Evolutionary conservation across 2,113 vertebrate genomes (phyloP).

Genomic region (Prolemur simus): DNA sequence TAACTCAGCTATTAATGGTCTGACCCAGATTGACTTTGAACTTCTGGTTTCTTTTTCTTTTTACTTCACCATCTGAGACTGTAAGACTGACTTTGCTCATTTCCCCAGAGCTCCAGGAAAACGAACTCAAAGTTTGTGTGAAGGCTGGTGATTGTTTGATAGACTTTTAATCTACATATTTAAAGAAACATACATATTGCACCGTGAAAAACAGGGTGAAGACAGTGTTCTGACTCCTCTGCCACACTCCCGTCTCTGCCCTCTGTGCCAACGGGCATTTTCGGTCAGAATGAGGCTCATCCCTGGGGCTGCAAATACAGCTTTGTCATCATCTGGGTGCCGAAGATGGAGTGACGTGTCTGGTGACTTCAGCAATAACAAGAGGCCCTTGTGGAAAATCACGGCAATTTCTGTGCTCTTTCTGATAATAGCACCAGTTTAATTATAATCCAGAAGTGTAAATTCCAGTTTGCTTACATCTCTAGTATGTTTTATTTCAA

Average conservation of each 20-base stretch:
- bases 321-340: background rate
- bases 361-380: background rate
- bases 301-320: background rate
- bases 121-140: background rate
- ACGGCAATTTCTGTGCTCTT: background rate
- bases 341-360: background rate
- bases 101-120: background rate
- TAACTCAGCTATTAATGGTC: background rate
- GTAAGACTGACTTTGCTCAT: background rate
- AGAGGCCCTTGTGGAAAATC: background rate
- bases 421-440: slow-evolving; percentile 52
- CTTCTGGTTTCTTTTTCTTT: background rate
- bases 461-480: slow-evolving; percentile 74
- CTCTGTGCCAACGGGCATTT: background rate
- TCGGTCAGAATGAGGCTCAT: background rate
- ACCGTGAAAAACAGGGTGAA: background rate
- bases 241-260: rapidly evolving
- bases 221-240: background rate
- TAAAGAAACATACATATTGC: background rate
- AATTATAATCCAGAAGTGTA: slow-evolving; percentile 67
- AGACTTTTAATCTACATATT: background rate
- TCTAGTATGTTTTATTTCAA: slow-evolving; percentile 69
- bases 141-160: background rate
- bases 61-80: background rate
- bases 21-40: background rate